These are phyloP conservation scores for Mirounga angustirostris DNA, from an alignment of 2,113 vertebrate species.

Conservation along the genomic window DNA sequence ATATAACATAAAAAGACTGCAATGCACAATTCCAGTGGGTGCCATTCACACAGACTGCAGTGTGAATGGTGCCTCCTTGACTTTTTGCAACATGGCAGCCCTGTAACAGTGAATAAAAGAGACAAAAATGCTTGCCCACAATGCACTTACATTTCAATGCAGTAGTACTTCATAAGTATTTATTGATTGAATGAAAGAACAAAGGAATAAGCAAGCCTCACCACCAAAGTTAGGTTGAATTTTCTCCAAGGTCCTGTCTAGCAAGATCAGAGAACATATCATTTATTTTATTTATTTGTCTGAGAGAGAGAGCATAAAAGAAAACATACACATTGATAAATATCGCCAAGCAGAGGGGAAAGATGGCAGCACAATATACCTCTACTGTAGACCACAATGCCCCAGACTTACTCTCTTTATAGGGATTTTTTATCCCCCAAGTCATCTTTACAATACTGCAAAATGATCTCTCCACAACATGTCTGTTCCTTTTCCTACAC, in stretches of 20 bases:
- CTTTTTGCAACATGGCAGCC: not conserved
- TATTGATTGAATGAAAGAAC: not conserved
- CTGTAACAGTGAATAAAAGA: not conserved
- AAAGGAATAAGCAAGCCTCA: not conserved
- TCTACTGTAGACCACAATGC: not conserved
- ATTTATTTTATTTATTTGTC: not conserved
- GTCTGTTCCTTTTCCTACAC: not conserved
- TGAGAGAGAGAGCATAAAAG: not conserved
- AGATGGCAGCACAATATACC: not conserved
- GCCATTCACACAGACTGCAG: not conserved
- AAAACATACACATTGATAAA: slow-evolving; percentile 4
- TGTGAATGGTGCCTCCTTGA: not conserved
- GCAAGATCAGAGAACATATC: not conserved
- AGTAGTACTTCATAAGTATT: not conserved
- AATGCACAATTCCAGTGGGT: not conserved
- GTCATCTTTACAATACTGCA: slow-evolving; percentile 23
- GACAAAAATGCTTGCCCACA: not conserved
- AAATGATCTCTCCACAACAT: not conserved
- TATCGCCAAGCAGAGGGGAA: not conserved
- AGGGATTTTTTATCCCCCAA: not conserved
- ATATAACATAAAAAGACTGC: not conserved
- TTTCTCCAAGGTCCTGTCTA: not conserved
- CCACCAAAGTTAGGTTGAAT: not conserved
- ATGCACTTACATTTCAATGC: not conserved
- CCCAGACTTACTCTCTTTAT: not conserved